Evolutionary conservation across 2,113 vertebrate genomes (phyloP).

Genomic region (Menura novaehollandiae): DNA sequence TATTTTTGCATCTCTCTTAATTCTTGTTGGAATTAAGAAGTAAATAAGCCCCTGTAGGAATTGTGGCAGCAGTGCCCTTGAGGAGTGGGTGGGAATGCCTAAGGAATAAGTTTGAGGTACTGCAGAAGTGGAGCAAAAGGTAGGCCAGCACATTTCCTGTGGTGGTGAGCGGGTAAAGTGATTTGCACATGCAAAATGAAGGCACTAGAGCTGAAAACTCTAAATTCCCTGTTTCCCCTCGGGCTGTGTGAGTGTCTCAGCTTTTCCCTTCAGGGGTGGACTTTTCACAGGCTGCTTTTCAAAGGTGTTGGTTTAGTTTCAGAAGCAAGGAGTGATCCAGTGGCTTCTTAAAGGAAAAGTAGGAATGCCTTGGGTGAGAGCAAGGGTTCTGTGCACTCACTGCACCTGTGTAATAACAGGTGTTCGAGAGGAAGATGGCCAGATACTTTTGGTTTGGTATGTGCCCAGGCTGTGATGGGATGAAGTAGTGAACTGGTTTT

Average conservation of each 20-base stretch:
- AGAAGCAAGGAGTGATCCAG: background rate
- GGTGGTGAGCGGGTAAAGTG: background rate
- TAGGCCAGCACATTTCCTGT: fast-evolving
- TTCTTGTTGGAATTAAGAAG: background rate
- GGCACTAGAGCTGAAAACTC: background rate
- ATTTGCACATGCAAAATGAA: background rate
- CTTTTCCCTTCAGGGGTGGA: background rate
- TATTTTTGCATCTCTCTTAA: background rate
- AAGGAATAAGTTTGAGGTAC: background rate
- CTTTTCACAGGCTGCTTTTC: background rate
- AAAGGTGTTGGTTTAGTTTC: background rate
- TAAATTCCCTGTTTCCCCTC: background rate
- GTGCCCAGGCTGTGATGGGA: background rate
- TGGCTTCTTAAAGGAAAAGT: background rate
- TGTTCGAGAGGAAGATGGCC: background rate
- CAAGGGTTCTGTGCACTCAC: background rate
- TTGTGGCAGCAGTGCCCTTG: background rate
- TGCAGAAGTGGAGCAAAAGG: background rate
- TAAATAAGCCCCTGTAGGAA: background rate
- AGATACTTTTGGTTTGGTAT: background rate
- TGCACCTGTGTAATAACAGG: no score
- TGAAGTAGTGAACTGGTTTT: background rate
- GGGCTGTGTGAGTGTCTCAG: fast-evolving
- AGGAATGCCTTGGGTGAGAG: background rate
- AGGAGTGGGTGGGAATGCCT: background rate